Evolutionary conservation across 2,888 invertebrate genomes (phyloP).

Genomic region (Poecilus cupreus): DNA sequence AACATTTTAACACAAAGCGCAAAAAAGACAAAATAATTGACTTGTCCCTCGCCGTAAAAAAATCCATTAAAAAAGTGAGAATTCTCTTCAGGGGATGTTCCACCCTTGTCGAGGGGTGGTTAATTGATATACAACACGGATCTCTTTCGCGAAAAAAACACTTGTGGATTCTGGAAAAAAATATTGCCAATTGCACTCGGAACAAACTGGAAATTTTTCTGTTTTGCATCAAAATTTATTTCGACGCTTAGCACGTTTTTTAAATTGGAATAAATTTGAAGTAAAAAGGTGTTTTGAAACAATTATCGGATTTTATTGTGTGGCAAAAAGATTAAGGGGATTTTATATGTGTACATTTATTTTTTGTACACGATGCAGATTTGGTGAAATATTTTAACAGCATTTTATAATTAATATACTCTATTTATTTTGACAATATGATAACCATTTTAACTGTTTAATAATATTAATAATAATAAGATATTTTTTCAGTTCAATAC

Average conservation of each 20-base stretch:
- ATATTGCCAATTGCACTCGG: background rate
- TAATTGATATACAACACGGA: constrained; percentile 54
- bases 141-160: constrained; percentile 37
- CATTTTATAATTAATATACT: background rate
- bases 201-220: constrained; percentile 6
- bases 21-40: constrained; percentile 36
- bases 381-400: too few species aligned
- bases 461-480: background rate
- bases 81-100: constrained; percentile 34
- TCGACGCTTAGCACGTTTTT: constrained; percentile 19
- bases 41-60: constrained; percentile 48
- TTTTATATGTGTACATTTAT: background rate
- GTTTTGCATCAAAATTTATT: constrained; percentile 4
- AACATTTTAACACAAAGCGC: constrained; percentile 46
- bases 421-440: too few species aligned
- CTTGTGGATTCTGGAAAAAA: constrained; percentile 53
- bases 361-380: background rate
- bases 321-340: background rate
- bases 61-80: constrained; percentile 47
- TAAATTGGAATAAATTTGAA: constrained; percentile 45
- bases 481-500: background rate
- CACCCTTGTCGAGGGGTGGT: constrained; percentile 29
- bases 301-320: constrained; percentile 40
- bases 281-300: constrained; percentile 41
- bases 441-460: too few species aligned